Conservation (phyloP, 2,113 vertebrate species). For the Oryzias melastigma region DNA sequence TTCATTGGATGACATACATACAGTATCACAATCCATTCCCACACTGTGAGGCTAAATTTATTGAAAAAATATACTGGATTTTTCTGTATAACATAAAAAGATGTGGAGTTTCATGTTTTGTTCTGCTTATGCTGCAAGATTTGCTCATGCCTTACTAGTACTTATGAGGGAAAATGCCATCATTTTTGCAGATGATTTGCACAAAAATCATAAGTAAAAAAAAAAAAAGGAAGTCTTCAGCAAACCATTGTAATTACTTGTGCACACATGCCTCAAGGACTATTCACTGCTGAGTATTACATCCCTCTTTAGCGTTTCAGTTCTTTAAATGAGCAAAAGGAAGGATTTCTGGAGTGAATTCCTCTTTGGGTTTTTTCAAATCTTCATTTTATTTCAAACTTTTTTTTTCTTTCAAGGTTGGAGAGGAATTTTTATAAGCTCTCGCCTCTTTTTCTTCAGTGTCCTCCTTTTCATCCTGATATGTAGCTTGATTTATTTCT, state of each 20-base stretch:
- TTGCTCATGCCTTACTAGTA: conserved; percentile 2
- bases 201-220: too few relatives aligned
- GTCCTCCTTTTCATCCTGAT: conserved; percentile 15
- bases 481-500: background rate
- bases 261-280: background rate
- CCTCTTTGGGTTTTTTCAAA: too few relatives aligned
- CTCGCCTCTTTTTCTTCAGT: background rate
- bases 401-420: conserved; percentile 6
- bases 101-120: background rate
- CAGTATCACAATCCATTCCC: conserved; percentile 5
- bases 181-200: background rate
- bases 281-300: conserved; percentile 18
- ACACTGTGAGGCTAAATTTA: background rate
- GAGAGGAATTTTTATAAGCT: conserved; percentile 26
- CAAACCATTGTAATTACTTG: conserved; percentile 16
- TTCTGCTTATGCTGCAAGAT: conserved; percentile 5
- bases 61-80: too few relatives aligned
- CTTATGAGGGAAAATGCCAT: conserved; percentile 9
- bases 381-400: too few relatives aligned
- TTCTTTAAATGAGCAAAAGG: background rate
- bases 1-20: conserved; percentile 23
- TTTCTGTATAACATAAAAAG: conserved; percentile 2
- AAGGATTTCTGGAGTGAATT: too few relatives aligned
- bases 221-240: too few relatives aligned
- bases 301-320: conserved; percentile 10